These are phyloP conservation scores for Melitaea cinxia DNA, from an alignment of 1,140 invertebrate species.

Conservation along the genomic window DNA sequence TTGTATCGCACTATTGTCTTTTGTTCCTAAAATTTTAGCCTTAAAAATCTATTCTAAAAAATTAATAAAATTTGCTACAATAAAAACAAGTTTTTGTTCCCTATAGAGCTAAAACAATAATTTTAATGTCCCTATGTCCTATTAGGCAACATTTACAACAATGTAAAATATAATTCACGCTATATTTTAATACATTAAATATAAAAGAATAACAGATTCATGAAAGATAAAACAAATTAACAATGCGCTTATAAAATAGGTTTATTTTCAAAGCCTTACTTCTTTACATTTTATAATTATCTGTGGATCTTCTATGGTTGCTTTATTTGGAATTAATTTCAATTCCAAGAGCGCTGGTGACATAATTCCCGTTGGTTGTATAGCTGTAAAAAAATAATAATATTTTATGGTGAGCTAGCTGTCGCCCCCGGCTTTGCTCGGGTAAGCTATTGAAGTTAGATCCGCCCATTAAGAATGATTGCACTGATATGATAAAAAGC, in stretches of 20 bases:
- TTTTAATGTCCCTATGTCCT: not conserved
- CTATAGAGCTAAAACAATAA: not conserved
- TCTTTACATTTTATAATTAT: constrained; percentile 54
- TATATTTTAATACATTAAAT: not conserved
- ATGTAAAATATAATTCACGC: not conserved
- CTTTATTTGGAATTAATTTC: constrained; percentile 73
- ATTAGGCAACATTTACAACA: not conserved
- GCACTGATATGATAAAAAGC: too few species aligned
- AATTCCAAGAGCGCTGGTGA: constrained; percentile 58
- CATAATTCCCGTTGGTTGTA: constrained; percentile 52
- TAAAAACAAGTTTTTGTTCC: not conserved
- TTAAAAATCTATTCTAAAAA: too few species aligned
- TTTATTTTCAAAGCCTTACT: not conserved
- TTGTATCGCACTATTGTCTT: too few species aligned
- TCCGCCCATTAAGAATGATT: too few species aligned
- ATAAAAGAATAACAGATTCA: constrained; percentile 8
- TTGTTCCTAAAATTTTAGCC: too few species aligned
- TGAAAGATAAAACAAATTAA: constrained; percentile 3
- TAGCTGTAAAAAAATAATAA: constrained; percentile 48
- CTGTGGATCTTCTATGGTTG: constrained; percentile 65
- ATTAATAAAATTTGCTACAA: too few species aligned
- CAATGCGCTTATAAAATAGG: not conserved
- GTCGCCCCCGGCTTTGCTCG: too few species aligned
- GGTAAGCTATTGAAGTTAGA: too few species aligned
- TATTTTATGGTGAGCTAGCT: too few species aligned